A percentile compares a stretch with the other conserved stretches of the same genome.
phyloP scores from a whole-genome alignment of 2,888 invertebrate genomes.

The Drosophila trichaetosa region DNA sequence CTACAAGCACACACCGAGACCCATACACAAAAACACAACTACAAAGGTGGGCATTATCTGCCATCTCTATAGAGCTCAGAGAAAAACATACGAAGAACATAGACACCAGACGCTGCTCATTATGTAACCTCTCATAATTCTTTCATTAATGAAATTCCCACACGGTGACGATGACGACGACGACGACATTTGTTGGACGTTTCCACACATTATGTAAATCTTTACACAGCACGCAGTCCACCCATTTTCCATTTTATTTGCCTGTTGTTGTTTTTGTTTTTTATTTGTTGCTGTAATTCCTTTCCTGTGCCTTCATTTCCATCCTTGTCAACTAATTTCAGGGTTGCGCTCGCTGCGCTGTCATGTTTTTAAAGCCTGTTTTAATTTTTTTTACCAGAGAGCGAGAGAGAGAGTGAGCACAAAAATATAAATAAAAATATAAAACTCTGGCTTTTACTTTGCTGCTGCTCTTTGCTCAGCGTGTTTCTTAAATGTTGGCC shows the following conservation, averaged over 20 bases:
- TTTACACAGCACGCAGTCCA: conserved; percentile 74
- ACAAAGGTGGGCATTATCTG: conserved; percentile 53
- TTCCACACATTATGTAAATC: conserved; percentile 76
- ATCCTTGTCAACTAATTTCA: conserved; percentile 80
- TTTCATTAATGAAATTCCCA: conserved; percentile 80
- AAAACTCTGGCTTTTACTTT: conserved; percentile 72
- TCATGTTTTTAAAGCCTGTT: conserved; percentile 79
- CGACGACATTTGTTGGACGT: conserved; percentile 55
- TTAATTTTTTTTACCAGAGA: conserved; percentile 53
- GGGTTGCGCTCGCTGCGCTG: conserved; percentile 68
- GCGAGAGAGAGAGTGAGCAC: background rate
- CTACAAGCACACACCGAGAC: conserved; percentile 20
- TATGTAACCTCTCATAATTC: conserved; percentile 80
- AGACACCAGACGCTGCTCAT: conserved; percentile 50
- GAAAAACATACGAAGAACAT: background rate
- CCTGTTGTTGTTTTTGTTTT: conserved; percentile 5
- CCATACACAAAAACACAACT: conserved; percentile 9
- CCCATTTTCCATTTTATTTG: conserved; percentile 56
- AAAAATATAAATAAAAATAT: conserved; percentile 23
- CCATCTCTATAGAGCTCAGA: conserved; percentile 43
- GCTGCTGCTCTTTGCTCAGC: conserved; percentile 48
- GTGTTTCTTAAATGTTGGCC: conserved; percentile 73
- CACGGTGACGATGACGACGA: conserved; percentile 49
- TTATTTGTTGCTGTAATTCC: conserved; percentile 7
- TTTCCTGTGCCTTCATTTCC: conserved; percentile 37